Base-by-base conservation (phyloP, 2,113 vertebrate species). In the Rhinolophus sinicus region DNA sequence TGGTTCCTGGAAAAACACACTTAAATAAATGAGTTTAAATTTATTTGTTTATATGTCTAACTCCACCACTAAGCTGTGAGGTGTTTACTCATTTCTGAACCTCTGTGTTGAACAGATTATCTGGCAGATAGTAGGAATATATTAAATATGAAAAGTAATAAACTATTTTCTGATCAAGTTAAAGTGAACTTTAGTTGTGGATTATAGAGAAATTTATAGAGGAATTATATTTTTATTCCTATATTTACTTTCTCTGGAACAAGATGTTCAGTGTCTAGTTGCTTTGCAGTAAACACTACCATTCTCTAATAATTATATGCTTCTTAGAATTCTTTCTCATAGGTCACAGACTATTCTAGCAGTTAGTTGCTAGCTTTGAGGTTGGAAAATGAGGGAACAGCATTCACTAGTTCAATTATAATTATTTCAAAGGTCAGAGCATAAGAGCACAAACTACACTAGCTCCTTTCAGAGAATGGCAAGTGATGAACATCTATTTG, bases 381-480 rank as follows among this genome's bases (percentile, higher is more conserved):
- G 75, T 50, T 95, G 83, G 94, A 96, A 98, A 97, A 96, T 96
- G 93, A 97, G 88, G 35, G 58, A 94, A 93, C n/a, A 81, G 94
- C 80, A 96, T 88, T 96, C 82, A 94, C 73, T 95, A 85, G 73
- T 95, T 90, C 82, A 90, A 95, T 97, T 96, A 90, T 96, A 93
- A 97, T 95, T 93, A 96, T 89, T 97, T 94, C 78, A 97, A 97
- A 98, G 97, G 96, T 97, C 97, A 98, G 38, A 56, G 54, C 84
- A 35, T 67, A 87, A 95, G 65, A 93, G 54, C 78, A 88, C 88
- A 88, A 65, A 73, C 86, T 56, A 97, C 86, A 97, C 94, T 97
- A 44, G 86, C 69, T 70, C 81, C 88, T 97, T 97, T 98, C 95
- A 97, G 96, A 84, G 92, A 96, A 52, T 72, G 70, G 90, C 94